Conservation (phyloP, 2,113 vertebrate species). For the Lophura nycthemera region DNA sequence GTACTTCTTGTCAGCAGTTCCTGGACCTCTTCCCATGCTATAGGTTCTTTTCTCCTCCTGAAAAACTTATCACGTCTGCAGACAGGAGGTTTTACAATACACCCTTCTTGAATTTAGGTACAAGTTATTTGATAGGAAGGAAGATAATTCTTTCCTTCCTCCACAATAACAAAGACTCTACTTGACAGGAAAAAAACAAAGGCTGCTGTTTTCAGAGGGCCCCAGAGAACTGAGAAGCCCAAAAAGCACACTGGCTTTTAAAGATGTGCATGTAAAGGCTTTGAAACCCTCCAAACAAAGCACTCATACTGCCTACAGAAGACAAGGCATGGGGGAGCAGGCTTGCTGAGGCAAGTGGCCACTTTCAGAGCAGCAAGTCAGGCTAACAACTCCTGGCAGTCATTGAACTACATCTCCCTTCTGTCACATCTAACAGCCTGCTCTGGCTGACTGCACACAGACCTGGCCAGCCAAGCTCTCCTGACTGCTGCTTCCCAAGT, state of each 20-base stretch:
- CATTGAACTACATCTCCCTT: not conserved
- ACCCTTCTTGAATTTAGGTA: not conserved
- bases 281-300: not conserved
- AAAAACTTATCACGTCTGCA: not conserved
- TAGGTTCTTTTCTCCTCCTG: not conserved
- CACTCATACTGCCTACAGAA: not conserved
- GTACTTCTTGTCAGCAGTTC: not conserved
- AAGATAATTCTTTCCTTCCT: not conserved
- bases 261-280: not conserved
- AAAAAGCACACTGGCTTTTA: not conserved
- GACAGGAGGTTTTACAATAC: not conserved
- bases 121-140: not conserved
- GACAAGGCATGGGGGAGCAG: not conserved
- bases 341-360: not conserved
- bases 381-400: not conserved
- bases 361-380: not conserved
- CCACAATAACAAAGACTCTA: not conserved
- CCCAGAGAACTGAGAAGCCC: not conserved
- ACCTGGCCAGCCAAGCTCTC: not conserved
- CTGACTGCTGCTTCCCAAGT: not conserved
- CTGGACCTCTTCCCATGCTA: not conserved
- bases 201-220: not conserved
- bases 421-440: not conserved
- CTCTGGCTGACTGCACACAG: not conserved
- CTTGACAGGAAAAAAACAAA: not conserved